A percentile compares a stretch with the other conserved stretches of the same genome.
phyloP scores from a whole-genome alignment of 2,888 invertebrate species.

The Trichopoda pennipes region DNA sequence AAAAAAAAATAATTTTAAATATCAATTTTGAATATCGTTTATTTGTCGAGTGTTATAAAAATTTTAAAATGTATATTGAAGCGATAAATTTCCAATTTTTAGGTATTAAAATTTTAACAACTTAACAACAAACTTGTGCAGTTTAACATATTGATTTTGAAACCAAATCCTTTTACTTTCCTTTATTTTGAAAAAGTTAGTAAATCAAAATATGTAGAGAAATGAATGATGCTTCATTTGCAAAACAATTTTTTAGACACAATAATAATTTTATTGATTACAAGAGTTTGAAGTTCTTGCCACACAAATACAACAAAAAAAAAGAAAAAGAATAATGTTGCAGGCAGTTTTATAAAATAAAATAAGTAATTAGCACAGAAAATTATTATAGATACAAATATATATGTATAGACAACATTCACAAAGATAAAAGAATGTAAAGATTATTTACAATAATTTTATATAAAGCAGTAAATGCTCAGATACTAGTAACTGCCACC shows the following conservation, averaged over 20 bases:
- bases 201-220: not conserved
- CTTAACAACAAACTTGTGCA: not conserved
- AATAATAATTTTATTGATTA: conserved; percentile 26
- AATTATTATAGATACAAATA: conserved; percentile 13
- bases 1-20: no score
- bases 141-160: conserved; percentile 14
- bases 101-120: not conserved
- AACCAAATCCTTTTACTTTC: conserved; percentile 26
- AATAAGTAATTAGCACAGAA: no score
- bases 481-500: conserved; percentile 45
- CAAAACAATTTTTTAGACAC: conserved; percentile 48
- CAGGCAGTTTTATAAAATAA: not conserved
- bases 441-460: conserved; percentile 23
- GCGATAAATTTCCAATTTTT: no score
- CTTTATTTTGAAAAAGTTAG: not conserved
- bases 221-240: conserved; percentile 47
- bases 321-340: no score
- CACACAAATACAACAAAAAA: conserved; percentile 36
- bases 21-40: no score
- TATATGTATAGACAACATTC: conserved; percentile 56
- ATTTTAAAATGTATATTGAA: no score
- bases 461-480: conserved; percentile 15
- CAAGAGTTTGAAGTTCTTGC: conserved; percentile 30
- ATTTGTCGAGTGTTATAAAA: no score
- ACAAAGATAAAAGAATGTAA: conserved; percentile 58